These are phyloP conservation scores for Semibalanus balanoides DNA, from an alignment of 1,140 invertebrate species.

Conservation along the genomic window DNA sequence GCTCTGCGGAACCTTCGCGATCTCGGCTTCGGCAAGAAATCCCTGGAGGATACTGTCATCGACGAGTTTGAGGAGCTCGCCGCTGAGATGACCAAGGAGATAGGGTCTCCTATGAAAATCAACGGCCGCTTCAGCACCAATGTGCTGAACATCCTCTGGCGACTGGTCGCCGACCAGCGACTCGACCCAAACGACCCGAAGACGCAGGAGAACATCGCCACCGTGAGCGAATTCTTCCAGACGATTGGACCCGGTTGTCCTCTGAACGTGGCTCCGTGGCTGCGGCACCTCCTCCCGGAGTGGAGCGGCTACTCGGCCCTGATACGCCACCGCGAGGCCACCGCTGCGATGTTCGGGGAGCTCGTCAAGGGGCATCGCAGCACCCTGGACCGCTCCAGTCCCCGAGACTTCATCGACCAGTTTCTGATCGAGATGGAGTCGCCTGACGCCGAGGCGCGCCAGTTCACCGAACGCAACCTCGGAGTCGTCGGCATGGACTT, in stretches of 20 bases:
- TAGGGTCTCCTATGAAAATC: background rate
- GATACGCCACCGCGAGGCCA: background rate
- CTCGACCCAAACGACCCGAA: background rate
- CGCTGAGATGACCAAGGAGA: constrained; percentile 7
- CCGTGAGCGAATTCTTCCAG: background rate
- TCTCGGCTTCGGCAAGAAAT: constrained; percentile 57
- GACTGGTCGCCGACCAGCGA: background rate
- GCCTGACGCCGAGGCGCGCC: constrained; percentile 5
- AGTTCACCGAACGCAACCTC: constrained; percentile 12
- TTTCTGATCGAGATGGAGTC: constrained; percentile 27
- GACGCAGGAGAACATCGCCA: background rate
- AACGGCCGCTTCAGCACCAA: background rate
- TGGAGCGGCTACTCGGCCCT: background rate
- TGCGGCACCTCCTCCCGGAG: background rate
- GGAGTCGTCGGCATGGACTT: constrained; percentile 15
- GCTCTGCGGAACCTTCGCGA: constrained; percentile 16
- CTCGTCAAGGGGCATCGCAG: constrained; percentile 25
- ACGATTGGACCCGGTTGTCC: background rate
- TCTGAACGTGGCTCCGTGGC: background rate
- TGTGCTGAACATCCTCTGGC: background rate
- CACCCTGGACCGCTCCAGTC: constrained; percentile 25
- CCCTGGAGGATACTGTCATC: constrained; percentile 53
- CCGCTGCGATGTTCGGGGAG: background rate
- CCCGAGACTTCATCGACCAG: constrained; percentile 32
- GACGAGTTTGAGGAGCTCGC: constrained; percentile 45